phyloP scores from a whole-genome alignment of 2,113 vertebrate species.

The Chlorodrepanis virens region DNA sequence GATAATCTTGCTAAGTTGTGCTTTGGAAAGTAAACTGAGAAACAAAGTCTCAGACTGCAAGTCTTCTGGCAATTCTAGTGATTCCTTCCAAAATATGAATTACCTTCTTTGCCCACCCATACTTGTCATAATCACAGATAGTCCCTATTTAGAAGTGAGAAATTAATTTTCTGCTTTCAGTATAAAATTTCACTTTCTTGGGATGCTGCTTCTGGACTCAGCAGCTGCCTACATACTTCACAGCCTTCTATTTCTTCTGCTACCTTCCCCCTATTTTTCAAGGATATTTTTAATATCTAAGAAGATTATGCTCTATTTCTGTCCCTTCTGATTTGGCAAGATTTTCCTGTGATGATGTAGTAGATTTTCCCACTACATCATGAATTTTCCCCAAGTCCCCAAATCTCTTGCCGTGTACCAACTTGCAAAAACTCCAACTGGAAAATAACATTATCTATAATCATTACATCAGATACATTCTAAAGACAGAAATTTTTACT shows the following conservation, averaged over 20 bases:
- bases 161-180: conserved; percentile 8
- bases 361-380: background rate
- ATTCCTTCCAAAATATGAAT: background rate
- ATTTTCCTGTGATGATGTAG: background rate
- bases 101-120: background rate
- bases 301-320: background rate
- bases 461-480: background rate
- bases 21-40: background rate
- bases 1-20: background rate
- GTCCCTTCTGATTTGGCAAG: background rate
- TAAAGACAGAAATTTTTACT: background rate
- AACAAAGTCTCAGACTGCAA: background rate
- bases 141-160: background rate
- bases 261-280: background rate
- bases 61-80: background rate
- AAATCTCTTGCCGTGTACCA: background rate
- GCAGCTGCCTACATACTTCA: background rate
- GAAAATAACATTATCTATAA: background rate
- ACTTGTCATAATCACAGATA: background rate
- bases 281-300: background rate
- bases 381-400: background rate
- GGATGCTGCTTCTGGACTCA: background rate
- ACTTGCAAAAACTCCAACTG: background rate
- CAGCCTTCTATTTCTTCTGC: background rate
- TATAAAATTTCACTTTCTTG: background rate